Base-by-base conservation (phyloP, 2,797 vertebrate genomes). In the Cheirogaleus major region DNA sequence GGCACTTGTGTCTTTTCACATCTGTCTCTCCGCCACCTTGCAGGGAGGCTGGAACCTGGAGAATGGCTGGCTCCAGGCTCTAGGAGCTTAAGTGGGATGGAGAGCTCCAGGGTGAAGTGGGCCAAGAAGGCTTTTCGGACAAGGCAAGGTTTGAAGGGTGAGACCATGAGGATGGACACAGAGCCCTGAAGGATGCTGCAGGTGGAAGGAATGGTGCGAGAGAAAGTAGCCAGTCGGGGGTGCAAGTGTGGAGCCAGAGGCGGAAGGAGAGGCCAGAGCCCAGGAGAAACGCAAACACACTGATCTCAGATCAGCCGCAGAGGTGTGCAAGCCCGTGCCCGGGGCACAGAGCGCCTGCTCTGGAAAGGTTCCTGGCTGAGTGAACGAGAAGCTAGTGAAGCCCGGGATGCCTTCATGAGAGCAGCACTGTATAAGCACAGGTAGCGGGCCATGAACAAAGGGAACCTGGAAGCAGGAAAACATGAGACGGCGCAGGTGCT, bases 161-260 rank as follows among this genome's bases (percentile, higher is more conserved):
- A 35, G 79, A n/a, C 50, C 41, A 22, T 38, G 38, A 10, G 20
- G 43, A 10, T n/a, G 63, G 15, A 65, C 63, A 17, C 63, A n/a
- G 32, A n/a, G 32, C 63, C 15, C 63, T n/a, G 20, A 59, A 69
- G 27, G 18, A 50, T 25, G n/a, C 69, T 50, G 30, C n/a, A 70
- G 10, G 6, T 3, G 25, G 25, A 45, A 18, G 20, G 20, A 35
- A 50, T 2, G 20, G 11, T 15, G 18, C 14, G 27, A 78, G 12
- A 20, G 3, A 15, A n/a, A 17, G 61, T 1, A 2, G 30, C 30
- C 10, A 1, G 41, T 12, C 4, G 11, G 4, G 70, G 30, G 8
- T 59, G 50, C 70, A 38, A 7, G 20, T 7, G 13, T 55, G 48
- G 67, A 27, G 38, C 22, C 61, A 67, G 57, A 63, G 41, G 20